Conservation (phyloP, 2,113 vertebrate genomes). For the Dicrurus megarhynchus region DNA sequence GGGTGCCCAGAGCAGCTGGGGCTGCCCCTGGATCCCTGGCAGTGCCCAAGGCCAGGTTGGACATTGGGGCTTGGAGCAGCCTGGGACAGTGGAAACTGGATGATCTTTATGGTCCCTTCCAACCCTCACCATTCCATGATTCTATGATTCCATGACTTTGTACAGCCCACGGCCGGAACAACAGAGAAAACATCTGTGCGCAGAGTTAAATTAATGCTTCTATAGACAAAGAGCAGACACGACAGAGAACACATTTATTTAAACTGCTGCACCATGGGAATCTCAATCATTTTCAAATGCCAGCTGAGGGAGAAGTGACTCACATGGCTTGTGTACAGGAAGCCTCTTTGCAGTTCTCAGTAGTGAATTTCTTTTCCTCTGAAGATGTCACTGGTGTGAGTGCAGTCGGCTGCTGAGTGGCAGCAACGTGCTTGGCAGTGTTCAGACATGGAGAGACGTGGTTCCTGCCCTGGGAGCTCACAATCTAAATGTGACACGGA, state of each 20-base stretch:
- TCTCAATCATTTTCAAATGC: conserved; percentile 14
- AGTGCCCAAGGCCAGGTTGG: not conserved
- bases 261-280: conserved; percentile 21
- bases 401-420: not conserved
- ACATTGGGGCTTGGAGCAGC: not conserved
- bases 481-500: not conserved
- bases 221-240: not conserved
- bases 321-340: not conserved
- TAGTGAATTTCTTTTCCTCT: not conserved
- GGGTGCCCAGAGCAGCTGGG: fast-evolving
- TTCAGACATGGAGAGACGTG: not conserved
- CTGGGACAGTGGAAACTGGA: not conserved
- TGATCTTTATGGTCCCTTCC: not conserved
- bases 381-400: not conserved
- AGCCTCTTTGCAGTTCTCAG: not conserved
- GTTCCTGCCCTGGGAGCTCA: conserved; percentile 33
- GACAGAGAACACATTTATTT: conserved; percentile 66
- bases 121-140: not conserved
- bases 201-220: not conserved
- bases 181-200: not conserved
- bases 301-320: conserved; percentile 20
- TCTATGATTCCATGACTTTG: not conserved
- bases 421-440: not conserved
- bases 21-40: not conserved
- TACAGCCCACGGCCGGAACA: fast-evolving